Evolutionary conservation across 1,140 invertebrate genomes (phyloP), one percentile per base, ranked within the genome.

Genomic region (Bombus difficillimus): DNA sequence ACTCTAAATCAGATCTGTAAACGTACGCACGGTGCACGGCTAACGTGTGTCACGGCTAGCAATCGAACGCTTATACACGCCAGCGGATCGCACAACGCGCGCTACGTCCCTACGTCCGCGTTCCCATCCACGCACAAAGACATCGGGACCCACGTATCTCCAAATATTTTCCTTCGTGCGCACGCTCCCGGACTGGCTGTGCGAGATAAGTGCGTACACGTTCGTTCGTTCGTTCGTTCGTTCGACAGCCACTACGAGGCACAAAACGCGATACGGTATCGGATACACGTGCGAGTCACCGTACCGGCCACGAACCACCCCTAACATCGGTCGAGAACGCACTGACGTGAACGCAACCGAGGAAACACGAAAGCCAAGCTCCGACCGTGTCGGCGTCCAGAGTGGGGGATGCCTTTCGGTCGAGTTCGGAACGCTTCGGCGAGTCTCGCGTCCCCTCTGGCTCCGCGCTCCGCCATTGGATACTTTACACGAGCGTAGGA

Each of bases 271-370:
- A 43, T 28, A 39, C 73, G 77, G 32, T 69, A n/a, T 57, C n/a
- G 28, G 28, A 85, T 62, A 69, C 81, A 88, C 81, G 83, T 85
- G 89, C 84, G 64, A 39, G 37, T 34, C 32, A 9, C 3, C 64
- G 15, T 8, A 39, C 8, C 41, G 39, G 32, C 39, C 57, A 68
- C 75, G 47, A 89, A 59, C 89, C 84, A 72, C 77, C 80, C 87
- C 71, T 85, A 68, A 86, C 85, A 73, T 75, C 83, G 87, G 79
- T 72, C 86, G 87, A 83, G 85, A 69, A 91, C 92, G 81, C 81
- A 93, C 92, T 93, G 92, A 90, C 89, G 81, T 88, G 87, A 90
- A 72, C 25, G 32, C 83, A 69, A 74, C 57, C 75, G 86, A 71
- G 79, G 81, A 71, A 64, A 72, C 79, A 71, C 76, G 87, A 89